These are phyloP conservation scores for Alligator mississippiensis DNA, from an alignment of 2,113 vertebrate species.

Conservation along the genomic window DNA sequence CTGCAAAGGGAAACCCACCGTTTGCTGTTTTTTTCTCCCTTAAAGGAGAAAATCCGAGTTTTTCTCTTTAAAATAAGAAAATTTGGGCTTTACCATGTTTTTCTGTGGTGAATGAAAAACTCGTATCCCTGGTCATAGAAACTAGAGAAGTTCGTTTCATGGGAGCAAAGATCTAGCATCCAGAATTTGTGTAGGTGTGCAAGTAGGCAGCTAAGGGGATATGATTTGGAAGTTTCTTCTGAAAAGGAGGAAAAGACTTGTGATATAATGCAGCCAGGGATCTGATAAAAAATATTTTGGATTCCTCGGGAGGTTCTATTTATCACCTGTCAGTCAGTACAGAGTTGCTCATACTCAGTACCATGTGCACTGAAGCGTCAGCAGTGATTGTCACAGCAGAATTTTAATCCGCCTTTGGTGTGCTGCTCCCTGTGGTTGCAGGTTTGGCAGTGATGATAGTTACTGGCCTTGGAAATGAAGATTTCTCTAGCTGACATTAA, in stretches of 20 bases:
- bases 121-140: background rate
- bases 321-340: background rate
- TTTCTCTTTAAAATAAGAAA: too few species aligned
- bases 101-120: too few species aligned
- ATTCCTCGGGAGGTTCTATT: background rate
- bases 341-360: fast-evolving
- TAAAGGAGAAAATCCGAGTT: too few species aligned
- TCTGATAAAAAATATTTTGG: background rate
- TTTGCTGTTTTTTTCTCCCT: too few species aligned
- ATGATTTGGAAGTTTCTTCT: constrained; percentile 3
- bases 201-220: background rate
- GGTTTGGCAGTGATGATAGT: background rate
- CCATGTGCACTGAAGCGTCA: background rate
- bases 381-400: background rate
- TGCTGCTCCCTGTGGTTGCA: background rate
- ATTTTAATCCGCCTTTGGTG: background rate
- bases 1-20: too few species aligned
- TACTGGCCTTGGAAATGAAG: background rate
- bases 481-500: background rate
- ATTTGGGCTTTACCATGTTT: too few species aligned
- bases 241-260: constrained; percentile 23
- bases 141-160: constrained; percentile 26
- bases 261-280: background rate
- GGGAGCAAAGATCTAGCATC: constrained; percentile 21
- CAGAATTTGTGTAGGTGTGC: background rate